Base-by-base conservation (phyloP, 2,113 vertebrate genomes). In the Xyrauchen texanus region DNA sequence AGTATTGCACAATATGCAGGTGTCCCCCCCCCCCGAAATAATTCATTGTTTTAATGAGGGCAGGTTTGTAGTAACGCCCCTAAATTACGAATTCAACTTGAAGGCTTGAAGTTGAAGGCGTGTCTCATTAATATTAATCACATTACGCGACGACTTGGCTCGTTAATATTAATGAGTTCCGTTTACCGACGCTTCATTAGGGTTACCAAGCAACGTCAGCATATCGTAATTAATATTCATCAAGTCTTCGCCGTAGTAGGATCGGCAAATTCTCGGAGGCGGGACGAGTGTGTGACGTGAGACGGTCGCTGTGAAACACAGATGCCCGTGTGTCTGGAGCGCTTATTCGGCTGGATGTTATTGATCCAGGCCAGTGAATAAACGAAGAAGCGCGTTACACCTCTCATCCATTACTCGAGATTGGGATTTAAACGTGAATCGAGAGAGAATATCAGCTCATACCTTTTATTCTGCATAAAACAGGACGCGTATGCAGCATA, bases 221-320 rank as follows among this genome's bases (percentile, higher is more conserved):
- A 16, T 16, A 44, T 15, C 4, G 9, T 16, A 16, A 7, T 60
- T 10, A 46, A 73, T 47, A 60, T 61, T 63, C 16, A 63, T 8
- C 0, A 0, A 42, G 15, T 46, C 58, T 42, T 51, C 1, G 7
- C 7, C 16, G 12, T 75, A 63, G 60, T 60, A 15, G 61, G 7
- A 83, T 73, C 16, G 45, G 69, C 5, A 10, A 10, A 1, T 21
- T 47, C 44, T 0, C 47, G 77, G 16, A 76, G 84, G 86, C 80
- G 82, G 80, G 46, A 21, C 42, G 34, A n/a, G 80, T 68, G 74
- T 5, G 76, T 89, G 89, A 92, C 88, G 86, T 69, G 49, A 8
- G 44, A 1, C 70, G 6, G 65, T 64, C 76, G 82, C 62, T 72
- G 84, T 60, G 68, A 58, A 81, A 77, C 62, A 16, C 72, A 63